Percentiles rank a stretch among this genome's conserved stretches.
Conservation (phyloP, 92 coral and sea anemone species). For the Porites rus region DNA sequence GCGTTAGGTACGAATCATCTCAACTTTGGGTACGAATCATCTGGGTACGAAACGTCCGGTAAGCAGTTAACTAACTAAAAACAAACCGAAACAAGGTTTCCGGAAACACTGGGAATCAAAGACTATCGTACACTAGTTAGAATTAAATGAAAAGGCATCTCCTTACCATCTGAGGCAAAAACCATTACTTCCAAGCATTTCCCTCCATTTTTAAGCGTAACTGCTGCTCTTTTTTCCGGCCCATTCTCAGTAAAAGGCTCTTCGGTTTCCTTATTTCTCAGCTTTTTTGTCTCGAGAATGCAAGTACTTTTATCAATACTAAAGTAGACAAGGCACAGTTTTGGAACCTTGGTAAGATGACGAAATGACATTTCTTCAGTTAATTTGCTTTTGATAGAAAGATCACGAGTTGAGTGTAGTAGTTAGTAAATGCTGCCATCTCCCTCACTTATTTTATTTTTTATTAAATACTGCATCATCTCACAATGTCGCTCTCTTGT, state of each 20-base stretch:
- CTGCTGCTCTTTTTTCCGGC: conserved; percentile 22
- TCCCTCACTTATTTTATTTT: too few relatives aligned
- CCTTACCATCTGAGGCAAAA: conserved; percentile 43
- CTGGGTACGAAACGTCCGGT: too few relatives aligned
- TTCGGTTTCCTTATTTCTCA: conserved; percentile 19
- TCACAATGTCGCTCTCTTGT: too few relatives aligned
- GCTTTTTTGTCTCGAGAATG: conserved; percentile 48
- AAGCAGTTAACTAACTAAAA: not conserved
- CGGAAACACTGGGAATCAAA: not conserved
- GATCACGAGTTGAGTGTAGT: not conserved
- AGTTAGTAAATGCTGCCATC: too few relatives aligned
- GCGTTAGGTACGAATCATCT: too few relatives aligned
- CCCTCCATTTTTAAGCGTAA: conserved; percentile 22
- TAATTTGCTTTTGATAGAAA: not conserved
- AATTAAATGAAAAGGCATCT: not conserved
- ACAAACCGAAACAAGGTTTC: not conserved
- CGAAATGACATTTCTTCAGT: conserved; percentile 28
- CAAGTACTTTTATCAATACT: conserved; percentile 44
- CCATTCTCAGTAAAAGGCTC: conserved; percentile 1
- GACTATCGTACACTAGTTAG: not conserved
- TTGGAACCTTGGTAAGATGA: conserved; percentile 39
- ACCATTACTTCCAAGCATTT: conserved; percentile 41
- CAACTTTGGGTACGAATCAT: too few relatives aligned
- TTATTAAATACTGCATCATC: too few relatives aligned
- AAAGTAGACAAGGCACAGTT: conserved; percentile 40